phyloP scores from a whole-genome alignment of 2,888 invertebrate species.

The Cactoblastis cactorum region DNA sequence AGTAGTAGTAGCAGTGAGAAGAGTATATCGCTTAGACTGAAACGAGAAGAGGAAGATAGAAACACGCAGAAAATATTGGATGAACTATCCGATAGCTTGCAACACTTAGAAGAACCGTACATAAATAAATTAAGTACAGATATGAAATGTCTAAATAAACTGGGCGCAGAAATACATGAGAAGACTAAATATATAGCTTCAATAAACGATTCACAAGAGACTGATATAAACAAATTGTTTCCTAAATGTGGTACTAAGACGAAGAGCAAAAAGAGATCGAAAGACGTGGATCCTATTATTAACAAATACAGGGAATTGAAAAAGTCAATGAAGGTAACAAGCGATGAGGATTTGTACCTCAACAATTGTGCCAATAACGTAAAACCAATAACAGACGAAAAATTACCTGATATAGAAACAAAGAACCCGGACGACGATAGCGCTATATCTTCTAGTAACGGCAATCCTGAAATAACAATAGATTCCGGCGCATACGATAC shows the following conservation, averaged over 20 bases:
- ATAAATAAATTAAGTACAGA: constrained; percentile 80
- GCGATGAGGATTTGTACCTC: constrained; percentile 64
- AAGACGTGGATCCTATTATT: constrained; percentile 71
- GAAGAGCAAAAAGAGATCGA: constrained; percentile 72
- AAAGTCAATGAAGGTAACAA: constrained; percentile 66
- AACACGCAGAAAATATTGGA: constrained; percentile 72
- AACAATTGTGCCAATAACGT: constrained; percentile 70
- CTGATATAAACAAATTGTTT: constrained; percentile 67
- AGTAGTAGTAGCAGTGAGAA: constrained; percentile 75
- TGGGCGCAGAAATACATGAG: constrained; percentile 79
- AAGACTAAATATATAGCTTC: constrained; percentile 78
- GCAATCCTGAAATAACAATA: constrained; percentile 74
- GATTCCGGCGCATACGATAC: constrained; percentile 71
- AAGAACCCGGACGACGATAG: constrained; percentile 75
- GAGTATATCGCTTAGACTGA: constrained; percentile 72
- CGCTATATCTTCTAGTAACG: constrained; percentile 69
- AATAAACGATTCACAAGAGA: constrained; percentile 72
- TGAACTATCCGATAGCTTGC: constrained; percentile 71
- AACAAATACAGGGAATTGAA: constrained; percentile 72
- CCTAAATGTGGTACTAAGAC: constrained; percentile 73
- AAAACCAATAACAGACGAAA: constrained; percentile 55
- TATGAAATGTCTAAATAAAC: constrained; percentile 76
- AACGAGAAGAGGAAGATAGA: constrained; percentile 70
- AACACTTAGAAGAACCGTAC: constrained; percentile 81
- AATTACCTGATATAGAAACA: constrained; percentile 54